These are phyloP conservation scores for Penaeus monodon DNA, from an alignment of 2,888 invertebrate genomes.

Conservation along the genomic window DNA sequence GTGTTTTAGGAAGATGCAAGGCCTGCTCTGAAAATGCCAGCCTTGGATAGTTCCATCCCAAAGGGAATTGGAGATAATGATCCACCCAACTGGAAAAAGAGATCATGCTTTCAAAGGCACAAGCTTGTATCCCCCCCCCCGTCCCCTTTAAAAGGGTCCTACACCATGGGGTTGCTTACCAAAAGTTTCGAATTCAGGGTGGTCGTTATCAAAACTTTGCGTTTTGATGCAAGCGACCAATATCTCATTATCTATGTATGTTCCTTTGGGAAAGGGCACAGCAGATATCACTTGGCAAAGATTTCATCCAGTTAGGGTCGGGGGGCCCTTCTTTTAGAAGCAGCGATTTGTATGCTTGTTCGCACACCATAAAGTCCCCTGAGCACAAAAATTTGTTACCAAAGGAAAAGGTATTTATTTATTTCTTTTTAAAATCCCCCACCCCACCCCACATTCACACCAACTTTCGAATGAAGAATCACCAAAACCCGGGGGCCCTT, in stretches of 20 bases:
- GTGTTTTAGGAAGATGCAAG: not conserved
- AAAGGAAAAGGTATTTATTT: not conserved
- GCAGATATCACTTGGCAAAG: not conserved
- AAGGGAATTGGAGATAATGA: not conserved
- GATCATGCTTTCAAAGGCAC: not conserved
- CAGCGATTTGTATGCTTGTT: not conserved
- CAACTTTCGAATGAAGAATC: constrained; percentile 1
- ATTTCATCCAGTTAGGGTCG: constrained; percentile 11
- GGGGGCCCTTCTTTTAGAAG: not conserved
- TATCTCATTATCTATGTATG: not conserved
- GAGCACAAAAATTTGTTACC: too few relatives aligned
- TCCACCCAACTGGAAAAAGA: not conserved
- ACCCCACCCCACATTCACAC: fast-evolving
- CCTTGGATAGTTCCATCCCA: constrained; percentile 21
- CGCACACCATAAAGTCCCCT: constrained; percentile 26
- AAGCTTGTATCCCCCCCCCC: not conserved
- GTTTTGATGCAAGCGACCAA: not conserved
- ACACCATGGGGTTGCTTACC: constrained; percentile 1
- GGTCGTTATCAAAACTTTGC: constrained; percentile 19
- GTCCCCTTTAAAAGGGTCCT: not conserved
- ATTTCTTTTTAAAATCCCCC: too few relatives aligned
- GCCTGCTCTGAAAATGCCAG: constrained; percentile 1
- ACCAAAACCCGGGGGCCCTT: constrained; percentile 22
- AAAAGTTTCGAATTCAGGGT: constrained; percentile 5
- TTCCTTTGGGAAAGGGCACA: constrained; percentile 6